phyloP scores from a whole-genome alignment of 2,113 vertebrate genomes.

The Chlamydotis undulata region DNA sequence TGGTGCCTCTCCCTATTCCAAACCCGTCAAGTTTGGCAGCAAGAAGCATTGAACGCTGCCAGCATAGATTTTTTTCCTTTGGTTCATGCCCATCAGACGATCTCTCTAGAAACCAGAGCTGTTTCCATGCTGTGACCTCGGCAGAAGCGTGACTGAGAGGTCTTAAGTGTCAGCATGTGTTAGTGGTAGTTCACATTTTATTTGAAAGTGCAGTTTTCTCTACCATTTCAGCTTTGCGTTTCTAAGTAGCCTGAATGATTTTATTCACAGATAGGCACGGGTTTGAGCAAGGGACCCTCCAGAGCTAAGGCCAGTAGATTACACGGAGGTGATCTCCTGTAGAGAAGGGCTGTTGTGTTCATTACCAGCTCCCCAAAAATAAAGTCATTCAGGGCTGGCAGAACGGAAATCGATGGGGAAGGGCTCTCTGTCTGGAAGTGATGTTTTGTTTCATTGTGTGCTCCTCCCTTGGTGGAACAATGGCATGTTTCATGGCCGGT shows the following conservation, averaged over 20 bases:
- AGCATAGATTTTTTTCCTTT: not conserved
- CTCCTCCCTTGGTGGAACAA: not conserved
- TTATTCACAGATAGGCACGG: not conserved
- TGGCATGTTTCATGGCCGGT: not conserved
- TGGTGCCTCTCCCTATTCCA: not conserved
- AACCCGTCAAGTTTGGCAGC: constrained; percentile 2
- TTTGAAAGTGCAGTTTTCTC: not conserved
- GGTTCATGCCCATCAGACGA: not conserved
- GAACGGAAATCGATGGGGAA: not conserved
- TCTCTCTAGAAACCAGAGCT: constrained; percentile 37
- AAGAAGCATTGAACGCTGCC: not conserved
- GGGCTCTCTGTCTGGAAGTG: rapidly evolving
- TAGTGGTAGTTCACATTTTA: not conserved
- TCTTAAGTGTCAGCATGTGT: not conserved
- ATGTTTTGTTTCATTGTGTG: not conserved
- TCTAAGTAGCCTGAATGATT: not conserved
- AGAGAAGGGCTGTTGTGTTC: not conserved
- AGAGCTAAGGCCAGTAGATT: not conserved
- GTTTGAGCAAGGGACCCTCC: not conserved
- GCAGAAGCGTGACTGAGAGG: not conserved
- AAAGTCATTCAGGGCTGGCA: not conserved
- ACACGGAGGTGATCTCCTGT: not conserved
- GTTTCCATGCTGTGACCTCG: not conserved
- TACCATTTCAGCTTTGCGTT: not conserved
- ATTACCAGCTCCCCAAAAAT: not conserved